Evolutionary conservation across 2,113 vertebrate species (phyloP).

Genomic region (Chionodraco myersi): DNA sequence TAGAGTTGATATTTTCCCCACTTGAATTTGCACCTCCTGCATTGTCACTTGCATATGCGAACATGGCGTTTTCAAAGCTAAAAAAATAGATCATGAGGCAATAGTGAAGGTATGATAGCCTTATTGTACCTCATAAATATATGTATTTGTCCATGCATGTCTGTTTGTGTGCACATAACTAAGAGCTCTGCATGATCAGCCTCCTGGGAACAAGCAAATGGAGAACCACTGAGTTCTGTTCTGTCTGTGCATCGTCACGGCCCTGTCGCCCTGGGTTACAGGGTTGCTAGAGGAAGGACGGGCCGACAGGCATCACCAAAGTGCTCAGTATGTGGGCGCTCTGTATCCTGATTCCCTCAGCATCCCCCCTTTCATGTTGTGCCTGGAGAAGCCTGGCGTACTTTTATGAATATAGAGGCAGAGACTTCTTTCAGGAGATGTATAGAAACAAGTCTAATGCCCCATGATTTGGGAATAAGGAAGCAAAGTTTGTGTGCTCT

Average conservation of each 20-base stretch:
- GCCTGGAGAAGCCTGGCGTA: neutral
- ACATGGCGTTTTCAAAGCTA: no score
- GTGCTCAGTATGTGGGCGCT: constrained; percentile 34
- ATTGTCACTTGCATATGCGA: no score
- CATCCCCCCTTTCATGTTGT: neutral
- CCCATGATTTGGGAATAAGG: constrained; percentile 2
- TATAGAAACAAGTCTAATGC: neutral
- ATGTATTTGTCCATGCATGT: neutral
- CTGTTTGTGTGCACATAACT: neutral
- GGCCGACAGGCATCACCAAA: constrained; percentile 55
- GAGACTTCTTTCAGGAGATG: neutral
- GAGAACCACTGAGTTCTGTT: constrained; percentile 42
- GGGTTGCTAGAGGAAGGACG: constrained; percentile 69
- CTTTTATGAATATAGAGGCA: neutral
- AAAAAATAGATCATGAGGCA: no score
- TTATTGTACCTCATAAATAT: neutral
- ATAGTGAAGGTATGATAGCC: no score
- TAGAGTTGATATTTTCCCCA: no score
- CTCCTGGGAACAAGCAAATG: constrained; percentile 54
- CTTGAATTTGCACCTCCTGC: no score
- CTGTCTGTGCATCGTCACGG: constrained; percentile 51
- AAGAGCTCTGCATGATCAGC: constrained; percentile 43
- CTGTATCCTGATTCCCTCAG: constrained; percentile 13
- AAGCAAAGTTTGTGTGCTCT: constrained; percentile 4
- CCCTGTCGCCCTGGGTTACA: constrained; percentile 66